Percentiles rank a stretch among this genome's conserved stretches.
Evolutionary conservation across 2,113 vertebrate species (phyloP).

Genomic region (Epinephelus lanceolatus): DNA sequence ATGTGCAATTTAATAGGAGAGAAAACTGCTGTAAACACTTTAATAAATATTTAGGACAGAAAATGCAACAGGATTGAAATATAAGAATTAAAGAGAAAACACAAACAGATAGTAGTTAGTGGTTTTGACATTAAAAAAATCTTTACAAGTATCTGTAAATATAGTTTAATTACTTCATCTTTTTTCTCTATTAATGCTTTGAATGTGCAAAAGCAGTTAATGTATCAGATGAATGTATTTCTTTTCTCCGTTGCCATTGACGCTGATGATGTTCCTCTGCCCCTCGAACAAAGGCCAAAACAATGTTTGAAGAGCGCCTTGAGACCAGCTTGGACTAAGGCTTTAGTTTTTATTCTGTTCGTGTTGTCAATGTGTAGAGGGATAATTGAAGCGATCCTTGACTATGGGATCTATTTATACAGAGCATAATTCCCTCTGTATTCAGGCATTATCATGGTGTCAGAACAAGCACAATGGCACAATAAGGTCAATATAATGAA

Average conservation of each 20-base stretch:
- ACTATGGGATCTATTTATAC: slow-evolving; percentile 85
- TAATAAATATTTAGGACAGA: not conserved
- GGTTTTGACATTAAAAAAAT: not conserved
- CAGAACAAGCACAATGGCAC: slow-evolving; percentile 83
- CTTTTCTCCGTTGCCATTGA: slow-evolving; percentile 73
- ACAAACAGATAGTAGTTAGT: not conserved
- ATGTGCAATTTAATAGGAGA: slow-evolving; percentile 48
- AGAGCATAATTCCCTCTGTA: slow-evolving; percentile 84
- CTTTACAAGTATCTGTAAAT: not conserved
- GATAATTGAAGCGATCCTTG: slow-evolving; percentile 84
- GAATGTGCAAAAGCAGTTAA: slow-evolving; percentile 59
- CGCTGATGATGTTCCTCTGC: slow-evolving; percentile 76
- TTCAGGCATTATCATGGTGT: slow-evolving; percentile 85
- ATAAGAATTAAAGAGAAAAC: not conserved
- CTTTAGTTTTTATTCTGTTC: slow-evolving; percentile 81
- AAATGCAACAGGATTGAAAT: not conserved
- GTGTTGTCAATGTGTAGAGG: slow-evolving; percentile 83
- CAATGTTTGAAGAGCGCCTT: slow-evolving; percentile 82
- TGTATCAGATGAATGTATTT: slow-evolving; percentile 71
- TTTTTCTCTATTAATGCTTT: slow-evolving; percentile 28
- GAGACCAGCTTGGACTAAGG: slow-evolving; percentile 79
- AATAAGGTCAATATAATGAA: slow-evolving; percentile 87
- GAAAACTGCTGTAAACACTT: slow-evolving; percentile 26
- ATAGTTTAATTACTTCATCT: not conserved
- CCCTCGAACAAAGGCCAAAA: slow-evolving; percentile 76